Percentiles rank a stretch among this genome's conserved stretches.
These are phyloP conservation scores for Leptocoma aspasia DNA, from an alignment of 2,113 vertebrate genomes.

Conservation along the genomic window DNA sequence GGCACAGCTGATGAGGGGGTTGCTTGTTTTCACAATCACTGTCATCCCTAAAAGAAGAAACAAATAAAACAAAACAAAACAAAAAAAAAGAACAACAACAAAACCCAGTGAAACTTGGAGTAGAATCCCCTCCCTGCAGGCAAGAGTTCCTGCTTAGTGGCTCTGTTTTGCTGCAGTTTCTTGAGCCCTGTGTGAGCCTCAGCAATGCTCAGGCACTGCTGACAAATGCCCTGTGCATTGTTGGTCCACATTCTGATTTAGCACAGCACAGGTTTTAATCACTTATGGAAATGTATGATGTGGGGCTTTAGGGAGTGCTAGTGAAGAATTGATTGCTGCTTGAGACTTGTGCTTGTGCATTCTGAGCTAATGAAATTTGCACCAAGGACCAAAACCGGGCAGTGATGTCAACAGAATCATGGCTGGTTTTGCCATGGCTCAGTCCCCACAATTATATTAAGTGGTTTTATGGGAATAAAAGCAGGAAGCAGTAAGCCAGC, in stretches of 20 bases:
- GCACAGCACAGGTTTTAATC: neutral
- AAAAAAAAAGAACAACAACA: neutral
- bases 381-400: neutral
- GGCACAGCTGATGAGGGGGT: neutral
- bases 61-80: neutral
- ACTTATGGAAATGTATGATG: neutral
- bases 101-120: neutral
- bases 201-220: neutral
- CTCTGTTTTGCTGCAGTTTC: neutral
- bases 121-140: neutral
- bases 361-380: neutral
- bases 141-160: neutral
- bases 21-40: neutral
- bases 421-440: neutral
- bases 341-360: neutral
- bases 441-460: neutral
- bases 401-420: neutral
- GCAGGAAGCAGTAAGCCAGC: neutral
- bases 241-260: neutral
- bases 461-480: constrained; percentile 17
- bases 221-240: neutral
- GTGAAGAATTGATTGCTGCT: constrained; percentile 3
- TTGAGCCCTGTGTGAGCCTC: neutral
- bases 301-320: neutral
- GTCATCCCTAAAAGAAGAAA: neutral